A percentile compares a stretch with the other conserved stretches of the same genome.
Evolutionary conservation across 2,797 vertebrate genomes (phyloP).

Genomic region (Adrianichthys oophorus): DNA sequence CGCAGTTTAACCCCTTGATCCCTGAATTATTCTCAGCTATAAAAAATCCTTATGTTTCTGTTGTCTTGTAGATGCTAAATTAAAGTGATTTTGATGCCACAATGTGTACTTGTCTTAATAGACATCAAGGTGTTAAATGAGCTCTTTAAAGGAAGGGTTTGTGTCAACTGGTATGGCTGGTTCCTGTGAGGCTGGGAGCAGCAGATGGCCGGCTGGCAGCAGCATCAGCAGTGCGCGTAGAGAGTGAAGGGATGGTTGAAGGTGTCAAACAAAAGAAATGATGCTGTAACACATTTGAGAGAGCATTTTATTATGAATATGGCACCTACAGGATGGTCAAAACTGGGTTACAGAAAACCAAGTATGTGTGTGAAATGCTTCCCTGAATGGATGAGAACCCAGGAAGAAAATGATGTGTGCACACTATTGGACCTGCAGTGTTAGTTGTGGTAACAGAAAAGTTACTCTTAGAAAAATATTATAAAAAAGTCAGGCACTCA

Average conservation of each 20-base stretch:
- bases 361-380: conserved; percentile 93
- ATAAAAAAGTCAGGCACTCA: conserved; percentile 92
- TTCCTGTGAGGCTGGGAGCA: too few relatives aligned
- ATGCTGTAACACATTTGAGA: conserved; percentile 98
- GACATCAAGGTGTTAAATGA: too few relatives aligned
- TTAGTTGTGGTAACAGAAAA: conserved; percentile 92
- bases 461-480: conserved; percentile 74
- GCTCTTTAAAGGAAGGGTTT: too few relatives aligned
- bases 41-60: too few relatives aligned
- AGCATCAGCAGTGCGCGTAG: background rate
- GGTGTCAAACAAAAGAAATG: conserved; percentile 90
- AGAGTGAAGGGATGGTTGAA: conserved; percentile 81
- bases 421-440: conserved; percentile 98
- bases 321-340: conserved; percentile 97
- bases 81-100: too few relatives aligned
- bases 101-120: too few relatives aligned
- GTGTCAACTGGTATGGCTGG: too few relatives aligned
- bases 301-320: conserved; percentile 99
- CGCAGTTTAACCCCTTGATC: too few relatives aligned
- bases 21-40: too few relatives aligned
- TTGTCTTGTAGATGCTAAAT: too few relatives aligned
- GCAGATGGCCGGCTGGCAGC: too few relatives aligned
- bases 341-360: conserved; percentile 98
- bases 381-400: conserved; percentile 88
- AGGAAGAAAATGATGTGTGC: conserved; percentile 99